Conservation (phyloP, 2,888 invertebrate genomes). For the Stratiomys singularior region DNA sequence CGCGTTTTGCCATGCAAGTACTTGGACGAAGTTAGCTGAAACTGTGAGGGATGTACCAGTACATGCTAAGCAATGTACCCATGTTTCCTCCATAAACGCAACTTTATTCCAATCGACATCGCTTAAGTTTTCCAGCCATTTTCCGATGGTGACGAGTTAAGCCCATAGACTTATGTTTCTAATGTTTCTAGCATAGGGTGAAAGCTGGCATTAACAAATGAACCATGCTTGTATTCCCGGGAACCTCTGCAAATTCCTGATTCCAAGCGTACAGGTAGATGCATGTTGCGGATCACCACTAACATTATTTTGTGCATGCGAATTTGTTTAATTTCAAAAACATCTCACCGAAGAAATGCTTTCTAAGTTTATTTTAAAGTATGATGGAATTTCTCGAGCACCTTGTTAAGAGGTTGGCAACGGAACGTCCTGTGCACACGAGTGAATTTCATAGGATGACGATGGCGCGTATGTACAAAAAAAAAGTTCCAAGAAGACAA, state of each 20-base stretch:
- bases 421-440: not conserved
- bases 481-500: not conserved
- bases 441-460: not conserved
- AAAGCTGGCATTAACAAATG: not conserved
- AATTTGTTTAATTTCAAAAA: too few relatives aligned
- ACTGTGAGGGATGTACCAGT: not conserved
- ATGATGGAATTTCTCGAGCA: not conserved
- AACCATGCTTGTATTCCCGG: too few relatives aligned
- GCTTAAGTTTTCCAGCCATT: not conserved
- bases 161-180: not conserved
- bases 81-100: not conserved
- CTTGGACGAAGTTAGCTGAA: not conserved
- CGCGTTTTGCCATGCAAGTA: not conserved
- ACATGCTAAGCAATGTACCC: too few relatives aligned
- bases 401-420: constrained; percentile 1
- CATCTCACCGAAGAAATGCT: too few relatives aligned
- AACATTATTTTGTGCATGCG: too few relatives aligned
- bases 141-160: not conserved
- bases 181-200: not conserved
- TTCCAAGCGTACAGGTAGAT: too few relatives aligned
- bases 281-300: too few relatives aligned
- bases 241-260: too few relatives aligned
- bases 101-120: constrained; percentile 5
- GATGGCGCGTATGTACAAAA: not conserved
- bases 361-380: too few relatives aligned